Percentiles rank a stretch among this genome's conserved stretches.
These are phyloP conservation scores for Colletes collaris DNA, from an alignment of 2,888 invertebrate species.

Conservation along the genomic window DNA sequence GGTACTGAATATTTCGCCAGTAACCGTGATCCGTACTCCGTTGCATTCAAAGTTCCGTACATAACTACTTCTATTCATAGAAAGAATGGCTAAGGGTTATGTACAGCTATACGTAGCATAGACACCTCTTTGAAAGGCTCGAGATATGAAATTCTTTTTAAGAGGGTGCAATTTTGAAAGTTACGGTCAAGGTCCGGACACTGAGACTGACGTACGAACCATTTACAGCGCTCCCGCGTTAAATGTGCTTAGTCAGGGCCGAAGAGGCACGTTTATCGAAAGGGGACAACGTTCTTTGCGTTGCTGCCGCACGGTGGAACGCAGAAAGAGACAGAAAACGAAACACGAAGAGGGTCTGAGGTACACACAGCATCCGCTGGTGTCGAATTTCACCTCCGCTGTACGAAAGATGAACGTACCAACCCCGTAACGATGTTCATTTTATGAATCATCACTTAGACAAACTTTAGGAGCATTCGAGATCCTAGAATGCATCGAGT, in stretches of 20 bases:
- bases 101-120: constrained; percentile 4
- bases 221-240: too few relatives aligned
- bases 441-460: not conserved
- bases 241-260: too few relatives aligned
- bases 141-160: constrained; percentile 19
- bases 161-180: constrained; percentile 22
- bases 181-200: constrained; percentile 41
- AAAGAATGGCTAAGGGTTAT: constrained; percentile 23
- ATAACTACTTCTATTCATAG: constrained; percentile 40
- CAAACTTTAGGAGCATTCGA: constrained; percentile 45
- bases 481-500: constrained; percentile 61
- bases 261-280: too few relatives aligned
- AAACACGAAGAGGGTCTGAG: too few relatives aligned
- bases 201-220: constrained; percentile 1
- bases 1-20: constrained; percentile 24
- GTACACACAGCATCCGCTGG: too few relatives aligned
- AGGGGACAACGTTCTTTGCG: too few relatives aligned
- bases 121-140: constrained; percentile 33
- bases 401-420: too few relatives aligned
- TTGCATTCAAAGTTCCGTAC: constrained; percentile 23
- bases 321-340: too few relatives aligned
- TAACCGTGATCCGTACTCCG: constrained; percentile 35
- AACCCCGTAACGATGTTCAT: too few relatives aligned
- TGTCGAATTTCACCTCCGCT: too few relatives aligned
- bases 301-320: too few relatives aligned